phyloP scores from a whole-genome alignment of 2,888 invertebrate genomes.

The Cosmia pyralina region DNA sequence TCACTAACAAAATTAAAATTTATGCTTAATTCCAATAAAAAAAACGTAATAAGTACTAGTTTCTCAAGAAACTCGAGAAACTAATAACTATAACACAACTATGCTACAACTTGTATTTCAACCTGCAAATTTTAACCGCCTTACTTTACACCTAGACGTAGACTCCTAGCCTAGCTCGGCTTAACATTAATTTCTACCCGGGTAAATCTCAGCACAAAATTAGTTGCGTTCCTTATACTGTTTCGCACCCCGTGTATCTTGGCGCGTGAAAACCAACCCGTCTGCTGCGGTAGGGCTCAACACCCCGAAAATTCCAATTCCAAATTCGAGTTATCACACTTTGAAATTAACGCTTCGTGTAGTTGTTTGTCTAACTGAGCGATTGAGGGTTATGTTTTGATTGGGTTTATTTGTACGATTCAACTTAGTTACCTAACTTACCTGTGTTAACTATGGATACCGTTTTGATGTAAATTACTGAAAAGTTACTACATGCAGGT shows the following conservation, averaged over 20 bases:
- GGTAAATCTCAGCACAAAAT: conserved; percentile 49
- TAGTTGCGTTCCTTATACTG: conserved; percentile 54
- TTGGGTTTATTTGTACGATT: conserved; percentile 27
- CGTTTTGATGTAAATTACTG: background rate
- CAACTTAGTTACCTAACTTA: conserved; percentile 9
- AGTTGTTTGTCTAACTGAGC: conserved; percentile 50
- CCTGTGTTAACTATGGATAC: background rate
- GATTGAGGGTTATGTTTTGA: conserved; percentile 51
- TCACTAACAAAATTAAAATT: background rate
- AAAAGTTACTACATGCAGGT: too few species aligned
- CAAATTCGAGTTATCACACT: conserved; percentile 67
- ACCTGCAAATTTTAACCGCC: conserved; percentile 9
- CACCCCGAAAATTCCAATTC: conserved; percentile 68
- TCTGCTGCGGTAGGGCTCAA: conserved; percentile 57
- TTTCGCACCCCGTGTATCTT: conserved; percentile 61
- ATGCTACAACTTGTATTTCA: background rate
- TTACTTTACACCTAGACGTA: conserved; percentile 13
- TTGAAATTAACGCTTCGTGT: conserved; percentile 65
- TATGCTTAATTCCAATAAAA: too few species aligned
- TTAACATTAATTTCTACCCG: conserved; percentile 40
- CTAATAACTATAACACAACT: background rate
- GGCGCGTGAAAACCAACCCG: conserved; percentile 63
- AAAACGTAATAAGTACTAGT: background rate
- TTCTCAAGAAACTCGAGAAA: background rate
- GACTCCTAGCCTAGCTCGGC: background rate